Evolutionary conservation across 2,113 vertebrate genomes (phyloP).

Genomic region (Proteles cristata): DNA sequence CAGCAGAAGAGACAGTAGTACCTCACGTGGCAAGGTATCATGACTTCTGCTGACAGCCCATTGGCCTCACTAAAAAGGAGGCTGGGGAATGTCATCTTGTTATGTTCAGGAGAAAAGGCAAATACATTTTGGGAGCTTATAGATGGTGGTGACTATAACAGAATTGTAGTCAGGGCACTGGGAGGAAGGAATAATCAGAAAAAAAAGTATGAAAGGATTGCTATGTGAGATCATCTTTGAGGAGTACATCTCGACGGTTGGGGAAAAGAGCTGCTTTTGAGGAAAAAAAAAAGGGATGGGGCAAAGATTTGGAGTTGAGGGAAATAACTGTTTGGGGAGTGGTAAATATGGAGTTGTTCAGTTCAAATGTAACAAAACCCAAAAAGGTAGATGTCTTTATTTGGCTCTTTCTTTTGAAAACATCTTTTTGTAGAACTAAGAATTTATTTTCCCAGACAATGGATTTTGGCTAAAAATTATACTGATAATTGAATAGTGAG

Average conservation of each 20-base stretch:
- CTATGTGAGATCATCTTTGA: background rate
- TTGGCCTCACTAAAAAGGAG: background rate
- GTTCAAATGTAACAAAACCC: background rate
- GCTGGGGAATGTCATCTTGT: background rate
- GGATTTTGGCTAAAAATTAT: background rate
- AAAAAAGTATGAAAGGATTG: background rate
- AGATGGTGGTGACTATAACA: background rate
- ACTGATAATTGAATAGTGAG: background rate
- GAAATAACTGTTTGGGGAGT: background rate
- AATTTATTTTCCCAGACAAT: background rate
- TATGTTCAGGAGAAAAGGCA: background rate
- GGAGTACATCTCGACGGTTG: background rate
- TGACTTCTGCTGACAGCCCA: background rate
- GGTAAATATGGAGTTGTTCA: background rate
- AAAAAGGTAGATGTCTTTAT: background rate
- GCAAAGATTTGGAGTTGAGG: background rate
- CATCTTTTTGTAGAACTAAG: background rate
- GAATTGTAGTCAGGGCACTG: background rate
- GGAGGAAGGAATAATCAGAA: background rate
- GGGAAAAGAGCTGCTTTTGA: background rate
- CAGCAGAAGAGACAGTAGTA: background rate
- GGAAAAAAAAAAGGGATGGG: background rate
- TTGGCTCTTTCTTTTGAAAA: conserved; percentile 13
- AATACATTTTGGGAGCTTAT: background rate
- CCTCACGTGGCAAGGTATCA: background rate